phyloP scores from a whole-genome alignment of 1,140 invertebrate species.

The Zaprionus ghesquierei region DNA sequence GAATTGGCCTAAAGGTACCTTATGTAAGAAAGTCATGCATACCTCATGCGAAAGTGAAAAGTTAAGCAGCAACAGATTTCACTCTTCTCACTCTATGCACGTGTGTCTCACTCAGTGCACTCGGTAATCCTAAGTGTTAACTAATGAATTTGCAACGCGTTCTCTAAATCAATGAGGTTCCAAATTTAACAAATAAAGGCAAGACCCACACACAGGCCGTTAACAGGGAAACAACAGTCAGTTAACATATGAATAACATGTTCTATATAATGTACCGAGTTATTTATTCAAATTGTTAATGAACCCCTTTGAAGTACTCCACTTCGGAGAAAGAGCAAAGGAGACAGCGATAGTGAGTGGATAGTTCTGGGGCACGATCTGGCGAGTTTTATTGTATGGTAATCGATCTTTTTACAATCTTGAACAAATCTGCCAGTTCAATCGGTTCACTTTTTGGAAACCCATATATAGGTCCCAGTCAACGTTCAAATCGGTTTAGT shows the following conservation, averaged over 20 bases:
- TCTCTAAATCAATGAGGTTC: background rate
- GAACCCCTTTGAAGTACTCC: background rate
- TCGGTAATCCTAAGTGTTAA: background rate
- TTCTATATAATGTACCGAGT: background rate
- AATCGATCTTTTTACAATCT: background rate
- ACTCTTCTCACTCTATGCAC: no score
- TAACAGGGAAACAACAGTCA: background rate
- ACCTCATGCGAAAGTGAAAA: no score
- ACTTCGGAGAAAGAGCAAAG: no score
- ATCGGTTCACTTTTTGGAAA: background rate
- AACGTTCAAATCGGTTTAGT: background rate
- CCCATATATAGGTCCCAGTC: background rate
- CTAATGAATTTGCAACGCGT: background rate
- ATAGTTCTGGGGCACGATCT: background rate
- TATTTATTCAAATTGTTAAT: background rate
- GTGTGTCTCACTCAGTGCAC: no score
- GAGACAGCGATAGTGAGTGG: background rate
- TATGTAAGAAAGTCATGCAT: background rate
- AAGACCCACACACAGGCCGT: no score
- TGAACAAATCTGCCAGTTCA: background rate
- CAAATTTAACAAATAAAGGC: background rate
- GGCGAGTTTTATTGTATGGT: background rate
- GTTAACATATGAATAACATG: background rate
- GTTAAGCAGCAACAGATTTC: no score
- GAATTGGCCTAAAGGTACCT: background rate